phyloP scores from a whole-genome alignment of 1,140 invertebrate genomes.

The Coenobita brevimanus region DNA sequence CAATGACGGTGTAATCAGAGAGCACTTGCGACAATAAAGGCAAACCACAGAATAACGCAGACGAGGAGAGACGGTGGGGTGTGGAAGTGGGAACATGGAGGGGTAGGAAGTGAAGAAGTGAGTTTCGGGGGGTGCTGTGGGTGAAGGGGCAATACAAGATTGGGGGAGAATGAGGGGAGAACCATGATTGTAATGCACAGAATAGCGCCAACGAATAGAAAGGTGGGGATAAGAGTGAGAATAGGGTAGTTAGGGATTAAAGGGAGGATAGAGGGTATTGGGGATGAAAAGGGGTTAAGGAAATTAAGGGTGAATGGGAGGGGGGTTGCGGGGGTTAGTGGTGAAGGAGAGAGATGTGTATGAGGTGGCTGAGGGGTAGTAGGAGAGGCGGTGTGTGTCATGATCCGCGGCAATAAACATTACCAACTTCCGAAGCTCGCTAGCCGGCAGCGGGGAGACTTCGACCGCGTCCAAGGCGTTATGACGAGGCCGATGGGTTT shows the following conservation, averaged over 20 bases:
- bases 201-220: too few relatives aligned
- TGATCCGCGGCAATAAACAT: slow-evolving; percentile 35
- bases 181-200: too few relatives aligned
- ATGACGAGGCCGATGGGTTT: slow-evolving; percentile 33
- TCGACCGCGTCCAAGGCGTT: slow-evolving; percentile 7
- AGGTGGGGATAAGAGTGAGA: not conserved
- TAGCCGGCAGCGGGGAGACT: not conserved
- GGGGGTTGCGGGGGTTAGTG: not conserved
- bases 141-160: too few relatives aligned
- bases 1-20: too few relatives aligned
- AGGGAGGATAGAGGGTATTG: not conserved
- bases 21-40: too few relatives aligned
- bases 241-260: not conserved
- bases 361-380: not conserved
- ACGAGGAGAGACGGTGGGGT: too few relatives aligned
- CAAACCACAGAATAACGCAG: too few relatives aligned
- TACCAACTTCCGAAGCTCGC: slow-evolving; percentile 19
- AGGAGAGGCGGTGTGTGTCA: not conserved
- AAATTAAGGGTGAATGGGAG: not conserved
- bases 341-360: not conserved
- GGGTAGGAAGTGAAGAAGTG: too few relatives aligned
- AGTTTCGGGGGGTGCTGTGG: too few relatives aligned
- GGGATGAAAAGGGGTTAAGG: not conserved
- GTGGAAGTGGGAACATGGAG: not conserved
- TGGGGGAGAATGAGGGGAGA: too few relatives aligned